These are phyloP conservation scores for Anoncus sp. DNA, from an alignment of 2,888 invertebrate genomes.

Conservation along the genomic window DNA sequence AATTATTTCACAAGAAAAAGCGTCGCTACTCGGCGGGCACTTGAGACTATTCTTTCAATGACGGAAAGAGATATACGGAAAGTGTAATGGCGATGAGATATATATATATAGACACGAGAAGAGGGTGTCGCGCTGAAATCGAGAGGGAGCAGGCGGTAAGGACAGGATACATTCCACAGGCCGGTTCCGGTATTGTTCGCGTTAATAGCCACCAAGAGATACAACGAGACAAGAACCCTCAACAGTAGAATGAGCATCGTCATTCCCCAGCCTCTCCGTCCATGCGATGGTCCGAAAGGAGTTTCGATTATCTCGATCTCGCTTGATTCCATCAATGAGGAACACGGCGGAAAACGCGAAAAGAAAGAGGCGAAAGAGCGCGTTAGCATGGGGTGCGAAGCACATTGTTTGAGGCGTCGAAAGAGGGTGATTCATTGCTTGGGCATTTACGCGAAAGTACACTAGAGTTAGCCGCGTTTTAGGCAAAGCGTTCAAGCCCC, in stretches of 20 bases:
- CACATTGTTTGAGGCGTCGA: constrained; percentile 41
- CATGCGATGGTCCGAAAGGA: constrained; percentile 71
- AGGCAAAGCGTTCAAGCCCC: not conserved
- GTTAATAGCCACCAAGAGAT: constrained; percentile 81
- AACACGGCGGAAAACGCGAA: constrained; percentile 31
- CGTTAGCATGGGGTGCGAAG: constrained; percentile 29
- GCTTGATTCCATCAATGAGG: constrained; percentile 77
- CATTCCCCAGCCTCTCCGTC: constrained; percentile 60
- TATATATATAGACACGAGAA: constrained; percentile 14
- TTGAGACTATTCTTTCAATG: constrained; percentile 65
- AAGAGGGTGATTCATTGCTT: constrained; percentile 34
- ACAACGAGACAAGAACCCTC: constrained; percentile 74
- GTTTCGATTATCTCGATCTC: constrained; percentile 81
- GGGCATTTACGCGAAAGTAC: constrained; percentile 14
- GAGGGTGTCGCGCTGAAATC: constrained; percentile 62
- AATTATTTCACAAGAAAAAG: constrained; percentile 77
- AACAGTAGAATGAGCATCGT: constrained; percentile 52
- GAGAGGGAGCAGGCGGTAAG: constrained; percentile 76
- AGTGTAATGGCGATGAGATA: constrained; percentile 38
- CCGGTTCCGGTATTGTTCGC: constrained; percentile 82
- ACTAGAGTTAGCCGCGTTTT: constrained; percentile 12
- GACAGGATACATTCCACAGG: constrained; percentile 80
- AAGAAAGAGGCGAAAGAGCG: constrained; percentile 34
- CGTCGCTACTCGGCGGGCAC: constrained; percentile 67
- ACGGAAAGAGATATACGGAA: constrained; percentile 50